A percentile compares a stretch with the other conserved stretches of the same genome.
Conservation (phyloP, 2,888 invertebrate genomes). For the Polydrusus pterygomalis region DNA sequence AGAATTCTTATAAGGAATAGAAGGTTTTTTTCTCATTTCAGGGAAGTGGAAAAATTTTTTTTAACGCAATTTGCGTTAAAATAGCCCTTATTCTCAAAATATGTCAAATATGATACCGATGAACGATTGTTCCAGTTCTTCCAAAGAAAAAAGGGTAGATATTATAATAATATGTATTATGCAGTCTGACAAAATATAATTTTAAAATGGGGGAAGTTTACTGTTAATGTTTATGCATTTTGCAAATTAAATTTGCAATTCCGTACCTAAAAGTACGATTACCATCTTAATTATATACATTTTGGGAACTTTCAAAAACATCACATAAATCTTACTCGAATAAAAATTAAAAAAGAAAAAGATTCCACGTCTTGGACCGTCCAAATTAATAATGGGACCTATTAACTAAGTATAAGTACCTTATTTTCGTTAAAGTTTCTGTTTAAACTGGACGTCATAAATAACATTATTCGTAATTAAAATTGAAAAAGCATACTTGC, state of each 20-base stretch:
- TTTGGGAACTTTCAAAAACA: constrained; percentile 44
- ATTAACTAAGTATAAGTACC: constrained; percentile 44
- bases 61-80: no score
- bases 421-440: constrained; percentile 35
- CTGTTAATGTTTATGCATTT: constrained; percentile 12
- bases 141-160: no score
- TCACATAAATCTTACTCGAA: constrained; percentile 40
- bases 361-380: constrained; percentile 24
- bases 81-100: no score
- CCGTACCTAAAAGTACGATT: constrained; percentile 31
- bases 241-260: constrained; percentile 33
- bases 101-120: no score
- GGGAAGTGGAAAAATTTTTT: no score
- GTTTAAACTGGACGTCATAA: constrained; percentile 38
- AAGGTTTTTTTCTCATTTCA: no score
- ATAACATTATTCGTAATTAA: constrained; percentile 37
- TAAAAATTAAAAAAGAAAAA: constrained; percentile 19
- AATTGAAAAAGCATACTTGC: constrained; percentile 37
- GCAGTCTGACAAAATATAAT: no score
- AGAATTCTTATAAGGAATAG: no score
- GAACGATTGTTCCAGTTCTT: no score
- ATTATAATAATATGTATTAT: no score
- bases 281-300: constrained; percentile 40
- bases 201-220: neutral
- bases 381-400: constrained; percentile 45